These are phyloP conservation scores for Harpegnathos saltator DNA, from an alignment of 1,140 invertebrate genomes.

Conservation along the genomic window DNA sequence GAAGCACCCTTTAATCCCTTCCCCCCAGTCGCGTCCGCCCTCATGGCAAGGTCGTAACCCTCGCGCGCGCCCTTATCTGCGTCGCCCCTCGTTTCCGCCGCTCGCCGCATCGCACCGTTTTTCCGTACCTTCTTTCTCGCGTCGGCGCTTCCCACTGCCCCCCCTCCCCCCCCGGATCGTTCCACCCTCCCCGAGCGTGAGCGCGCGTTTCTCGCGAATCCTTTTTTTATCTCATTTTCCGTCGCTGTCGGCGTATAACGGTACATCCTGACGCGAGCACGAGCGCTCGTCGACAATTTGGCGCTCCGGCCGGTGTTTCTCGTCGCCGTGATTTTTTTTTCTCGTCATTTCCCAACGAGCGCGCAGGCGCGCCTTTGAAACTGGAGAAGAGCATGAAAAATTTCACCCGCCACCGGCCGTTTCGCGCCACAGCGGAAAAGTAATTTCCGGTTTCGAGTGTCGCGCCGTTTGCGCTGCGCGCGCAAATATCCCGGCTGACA, in stretches of 20 bases:
- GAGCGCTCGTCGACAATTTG: conserved; percentile 5
- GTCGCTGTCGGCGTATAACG: conserved; percentile 43
- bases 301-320: background rate
- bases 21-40: conserved; percentile 41
- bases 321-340: background rate
- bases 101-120: conserved; percentile 53
- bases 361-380: conserved; percentile 31
- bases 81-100: conserved; percentile 66
- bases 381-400: conserved; percentile 33
- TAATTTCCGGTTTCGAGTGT: conserved; percentile 42
- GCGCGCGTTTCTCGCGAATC: conserved; percentile 28
- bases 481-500: conserved; percentile 13
- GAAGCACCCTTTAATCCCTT: conserved; percentile 65
- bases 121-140: conserved; percentile 37
- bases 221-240: conserved; percentile 61
- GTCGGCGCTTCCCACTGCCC: conserved; percentile 18
- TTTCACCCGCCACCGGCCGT: conserved; percentile 17
- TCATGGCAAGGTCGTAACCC: conserved; percentile 61
- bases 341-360: too few relatives aligned
- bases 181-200: background rate
- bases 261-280: conserved; percentile 16
- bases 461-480: background rate
- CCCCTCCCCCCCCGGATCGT: background rate
- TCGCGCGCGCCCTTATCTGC: conserved; percentile 65
- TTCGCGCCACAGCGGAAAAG: background rate